phyloP scores from a whole-genome alignment of 2,888 invertebrate species.

The Disparrhopalites patrizii region DNA sequence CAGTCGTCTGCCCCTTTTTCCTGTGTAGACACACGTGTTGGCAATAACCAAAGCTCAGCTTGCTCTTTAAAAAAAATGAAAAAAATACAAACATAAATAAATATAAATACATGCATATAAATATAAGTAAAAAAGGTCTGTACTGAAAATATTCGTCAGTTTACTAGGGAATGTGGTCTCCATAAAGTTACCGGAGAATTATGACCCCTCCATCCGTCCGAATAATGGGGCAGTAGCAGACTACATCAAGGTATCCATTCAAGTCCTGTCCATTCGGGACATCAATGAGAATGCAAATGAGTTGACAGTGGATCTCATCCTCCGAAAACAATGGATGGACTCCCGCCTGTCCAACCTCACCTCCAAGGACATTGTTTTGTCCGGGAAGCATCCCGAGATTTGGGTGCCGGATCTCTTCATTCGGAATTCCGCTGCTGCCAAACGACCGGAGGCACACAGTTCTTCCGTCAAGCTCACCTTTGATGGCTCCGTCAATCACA shows the following conservation, averaged over 20 bases:
- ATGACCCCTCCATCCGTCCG: slow-evolving; percentile 38
- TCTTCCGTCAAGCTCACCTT: slow-evolving; percentile 18
- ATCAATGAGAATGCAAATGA: slow-evolving; percentile 33
- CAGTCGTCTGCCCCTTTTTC: too few species aligned
- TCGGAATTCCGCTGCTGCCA: slow-evolving; percentile 29
- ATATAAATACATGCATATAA: too few species aligned
- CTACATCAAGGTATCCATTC: slow-evolving; percentile 39
- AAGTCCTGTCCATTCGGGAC: slow-evolving; percentile 35
- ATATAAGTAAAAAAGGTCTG: too few species aligned
- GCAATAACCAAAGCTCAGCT: too few species aligned
- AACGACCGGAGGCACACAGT: slow-evolving; percentile 18
- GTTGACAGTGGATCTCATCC: slow-evolving; percentile 36
- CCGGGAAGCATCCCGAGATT: slow-evolving; percentile 33
- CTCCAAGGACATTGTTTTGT: slow-evolving; percentile 33
- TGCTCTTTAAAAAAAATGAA: too few species aligned
- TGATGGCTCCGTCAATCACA: slow-evolving; percentile 34
- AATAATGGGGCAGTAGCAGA: slow-evolving; percentile 43
- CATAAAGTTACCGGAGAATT: slow-evolving; percentile 33
- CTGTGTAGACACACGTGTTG: too few species aligned
- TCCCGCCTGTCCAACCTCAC: slow-evolving; percentile 32
- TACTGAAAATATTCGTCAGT: too few species aligned
- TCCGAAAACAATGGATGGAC: slow-evolving; percentile 42
- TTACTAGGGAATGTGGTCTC: too few species aligned
- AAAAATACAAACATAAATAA: too few species aligned
- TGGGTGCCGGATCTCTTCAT: slow-evolving; percentile 42